Evolutionary conservation across 2,113 vertebrate species (phyloP), one percentile per base, ranked within the genome.

Genomic region (Zosterops japonicus): DNA sequence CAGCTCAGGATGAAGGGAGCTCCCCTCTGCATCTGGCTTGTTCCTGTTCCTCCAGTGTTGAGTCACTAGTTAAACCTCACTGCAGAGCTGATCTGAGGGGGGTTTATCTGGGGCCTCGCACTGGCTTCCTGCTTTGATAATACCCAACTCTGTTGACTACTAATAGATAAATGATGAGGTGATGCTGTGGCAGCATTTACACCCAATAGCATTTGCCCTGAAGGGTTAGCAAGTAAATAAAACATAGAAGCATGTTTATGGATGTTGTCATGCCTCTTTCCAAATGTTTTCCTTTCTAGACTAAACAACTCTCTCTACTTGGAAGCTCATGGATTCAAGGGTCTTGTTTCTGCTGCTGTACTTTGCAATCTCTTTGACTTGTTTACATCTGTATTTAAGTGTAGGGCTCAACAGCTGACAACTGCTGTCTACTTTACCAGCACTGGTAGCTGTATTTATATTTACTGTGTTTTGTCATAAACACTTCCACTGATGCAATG

Each of bases 221-320:
- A 90, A 80, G n/a, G 21, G 27, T 88, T 83, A 83, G 63, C 27
- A 63, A 93, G 63, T 65, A 85, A 95, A 52, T 83, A 70, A 90
- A 94, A 42, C 57, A 75, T 5, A 79, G 85, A 29, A 42, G 63
- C 14, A 1, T 92, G 79, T 92, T 96, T 93, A 89, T 63, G 17
- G 44, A 55, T 94, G 42, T 76, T 93, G 85, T 83, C 53, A 33
- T 79, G 47, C 83, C 31, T 90, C 35, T 92, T 77, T 65, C 33
- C 47, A 71, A 89, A 50, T 81, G n/a, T 75, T 94, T 90, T 89
- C 47, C 31, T 84, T 89, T 87, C 49, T 56, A 94, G 90, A 78
- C 89, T 93, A 97, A 97, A 96, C 80, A 72, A 41, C 46, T 76
- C 44, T 53, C 47, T 80, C 72, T 71, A 12, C 46, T 92, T 83